Conservation (phyloP, 2,888 invertebrate genomes). For the Dryobota labecula region DNA sequence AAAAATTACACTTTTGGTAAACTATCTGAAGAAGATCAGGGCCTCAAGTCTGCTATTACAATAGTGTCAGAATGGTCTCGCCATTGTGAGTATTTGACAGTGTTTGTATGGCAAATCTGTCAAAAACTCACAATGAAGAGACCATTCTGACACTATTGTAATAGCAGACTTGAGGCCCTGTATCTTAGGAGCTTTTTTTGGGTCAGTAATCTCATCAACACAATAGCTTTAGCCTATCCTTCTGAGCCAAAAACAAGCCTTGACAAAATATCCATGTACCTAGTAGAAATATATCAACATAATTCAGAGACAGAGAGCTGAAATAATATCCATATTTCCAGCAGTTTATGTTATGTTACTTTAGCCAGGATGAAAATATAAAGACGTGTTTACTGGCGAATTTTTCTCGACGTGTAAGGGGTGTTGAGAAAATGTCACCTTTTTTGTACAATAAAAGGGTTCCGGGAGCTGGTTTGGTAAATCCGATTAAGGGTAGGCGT, state of each 20-base stretch:
- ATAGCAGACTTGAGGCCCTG: too few species aligned
- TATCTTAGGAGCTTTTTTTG: too few species aligned
- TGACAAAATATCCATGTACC: neutral
- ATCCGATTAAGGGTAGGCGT: slow-evolving; percentile 1
- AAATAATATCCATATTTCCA: slow-evolving; percentile 1
- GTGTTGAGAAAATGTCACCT: neutral
- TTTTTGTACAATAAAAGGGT: slow-evolving; percentile 6
- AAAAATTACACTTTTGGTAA: too few species aligned
- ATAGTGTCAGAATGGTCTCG: too few species aligned
- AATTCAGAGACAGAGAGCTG: neutral
- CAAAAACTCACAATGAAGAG: too few species aligned
- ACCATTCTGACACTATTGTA: too few species aligned
- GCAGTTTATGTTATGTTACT: slow-evolving; percentile 1
- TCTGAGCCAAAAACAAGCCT: neutral
- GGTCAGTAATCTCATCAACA: neutral
- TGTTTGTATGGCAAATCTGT: too few species aligned
- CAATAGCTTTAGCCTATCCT: neutral
- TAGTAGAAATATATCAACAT: neutral
- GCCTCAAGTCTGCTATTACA: too few species aligned
- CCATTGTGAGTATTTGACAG: too few species aligned
- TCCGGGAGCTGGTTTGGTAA: neutral
- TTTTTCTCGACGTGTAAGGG: neutral
- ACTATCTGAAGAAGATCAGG: too few species aligned
- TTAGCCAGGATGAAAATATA: slow-evolving; percentile 1
- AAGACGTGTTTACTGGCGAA: neutral